Conservation (phyloP, 2,888 invertebrate genomes). For the Meandrusa payeni region DNA sequence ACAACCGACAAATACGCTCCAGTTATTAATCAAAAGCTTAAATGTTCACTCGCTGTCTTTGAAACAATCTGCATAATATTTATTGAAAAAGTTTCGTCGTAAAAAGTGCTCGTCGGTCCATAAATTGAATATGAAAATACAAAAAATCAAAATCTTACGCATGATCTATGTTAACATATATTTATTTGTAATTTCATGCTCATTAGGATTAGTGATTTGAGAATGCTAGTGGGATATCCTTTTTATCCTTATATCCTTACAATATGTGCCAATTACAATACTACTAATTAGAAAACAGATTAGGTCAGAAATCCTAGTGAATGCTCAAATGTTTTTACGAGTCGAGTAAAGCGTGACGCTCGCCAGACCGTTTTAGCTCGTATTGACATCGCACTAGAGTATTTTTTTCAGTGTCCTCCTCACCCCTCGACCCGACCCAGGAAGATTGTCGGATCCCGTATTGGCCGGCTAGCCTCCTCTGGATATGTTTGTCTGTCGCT, state of each 20-base stretch:
- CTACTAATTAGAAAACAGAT: slow-evolving; percentile 11
- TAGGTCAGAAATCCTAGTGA: slow-evolving; percentile 13
- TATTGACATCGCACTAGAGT: slow-evolving; percentile 79
- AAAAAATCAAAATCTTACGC: too few relatives aligned
- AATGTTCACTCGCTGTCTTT: too few relatives aligned
- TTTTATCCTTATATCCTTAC: slow-evolving; percentile 38
- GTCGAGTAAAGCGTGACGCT: slow-evolving; percentile 41
- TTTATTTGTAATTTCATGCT: slow-evolving; percentile 74
- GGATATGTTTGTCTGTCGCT: slow-evolving; percentile 76
- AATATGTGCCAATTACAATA: slow-evolving; percentile 9
- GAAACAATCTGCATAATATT: background rate
- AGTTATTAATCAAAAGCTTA: background rate
- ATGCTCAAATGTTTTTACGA: slow-evolving; percentile 21
- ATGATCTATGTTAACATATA: too few relatives aligned
- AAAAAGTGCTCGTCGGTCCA: too few relatives aligned
- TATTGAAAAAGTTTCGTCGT: too few relatives aligned
- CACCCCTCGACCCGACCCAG: slow-evolving; percentile 82
- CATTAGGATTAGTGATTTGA: slow-evolving; percentile 73
- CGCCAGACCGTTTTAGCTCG: slow-evolving; percentile 70
- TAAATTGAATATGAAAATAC: too few relatives aligned
- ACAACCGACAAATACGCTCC: background rate
- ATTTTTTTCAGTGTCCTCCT: slow-evolving; percentile 80
- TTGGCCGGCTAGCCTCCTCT: slow-evolving; percentile 79
- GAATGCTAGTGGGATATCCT: slow-evolving; percentile 75
- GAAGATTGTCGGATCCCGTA: slow-evolving; percentile 70